Conservation (phyloP, 2,113 vertebrate species). For the Phocoena phocoena region DNA sequence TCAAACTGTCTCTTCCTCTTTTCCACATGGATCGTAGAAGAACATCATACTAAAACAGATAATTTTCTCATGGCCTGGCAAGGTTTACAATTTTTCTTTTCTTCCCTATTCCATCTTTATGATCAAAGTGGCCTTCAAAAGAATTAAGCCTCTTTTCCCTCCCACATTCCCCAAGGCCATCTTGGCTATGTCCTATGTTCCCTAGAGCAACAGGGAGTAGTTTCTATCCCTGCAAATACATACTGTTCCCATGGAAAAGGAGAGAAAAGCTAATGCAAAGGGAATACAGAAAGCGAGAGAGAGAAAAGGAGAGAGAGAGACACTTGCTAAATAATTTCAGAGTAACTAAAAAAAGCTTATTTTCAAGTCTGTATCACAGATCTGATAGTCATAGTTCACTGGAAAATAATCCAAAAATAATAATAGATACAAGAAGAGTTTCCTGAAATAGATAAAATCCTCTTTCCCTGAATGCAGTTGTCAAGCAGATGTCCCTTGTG, state of each 20-base stretch:
- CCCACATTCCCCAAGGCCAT: neutral
- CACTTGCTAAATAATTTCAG: neutral
- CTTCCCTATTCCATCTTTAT: neutral
- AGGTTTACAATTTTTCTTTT: neutral
- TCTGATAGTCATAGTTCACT: neutral
- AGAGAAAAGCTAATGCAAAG: neutral
- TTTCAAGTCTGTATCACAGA: neutral
- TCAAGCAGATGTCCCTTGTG: neutral
- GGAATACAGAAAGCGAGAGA: neutral
- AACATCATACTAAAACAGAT: neutral
- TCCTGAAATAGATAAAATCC: neutral
- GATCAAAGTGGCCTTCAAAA: neutral
- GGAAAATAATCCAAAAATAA: neutral
- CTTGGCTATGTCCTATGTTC: neutral
- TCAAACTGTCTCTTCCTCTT: neutral
- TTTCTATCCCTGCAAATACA: neutral
- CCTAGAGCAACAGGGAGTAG: neutral
- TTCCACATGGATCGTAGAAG: neutral
- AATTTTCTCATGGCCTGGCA: neutral
- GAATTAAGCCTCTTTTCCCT: neutral
- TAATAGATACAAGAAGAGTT: neutral
- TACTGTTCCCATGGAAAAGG: neutral
- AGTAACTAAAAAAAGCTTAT: neutral
- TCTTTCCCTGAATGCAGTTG: constrained; percentile 31
- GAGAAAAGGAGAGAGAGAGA: neutral